Base-by-base conservation (phyloP, 2,113 vertebrate species). In the Silurus meridionalis region DNA sequence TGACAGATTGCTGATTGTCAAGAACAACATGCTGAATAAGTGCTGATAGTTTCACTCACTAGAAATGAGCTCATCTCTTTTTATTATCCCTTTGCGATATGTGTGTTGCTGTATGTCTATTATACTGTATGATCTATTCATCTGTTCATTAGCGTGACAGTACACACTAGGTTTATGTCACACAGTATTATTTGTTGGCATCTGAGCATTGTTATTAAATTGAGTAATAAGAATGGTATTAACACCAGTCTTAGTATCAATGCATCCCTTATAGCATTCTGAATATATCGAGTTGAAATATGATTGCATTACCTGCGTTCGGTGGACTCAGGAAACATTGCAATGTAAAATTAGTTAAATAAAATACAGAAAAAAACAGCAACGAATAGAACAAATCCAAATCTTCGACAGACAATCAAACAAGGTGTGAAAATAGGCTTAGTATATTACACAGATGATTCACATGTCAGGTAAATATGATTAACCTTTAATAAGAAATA, bases 401-500 rank as follows among this genome's bases (percentile, higher is more conserved):
- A 13, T 69, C 28, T 50, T 1, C 10, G 48, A 19, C 71, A 72
- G 14, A 72, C 17, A 48, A 50, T 21, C 37, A 50, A 74, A 50
- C 46, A 50, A 50, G 3, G 71, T 21, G 46, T 48, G 17, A 74
- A 74, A 74, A 74, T 14, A 4, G 17, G 3, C 13, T 46, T 14
- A 72, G 53, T 61, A 74, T 63, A 63, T 84, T 50, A 50, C 23
- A 71, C 0, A 0, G 37, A 8, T 71, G 67, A 46, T 71, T 71
- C 17, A 46, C 46, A 74, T 74, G 37, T 52, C 52, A 63, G 14
- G n/a, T 66, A 17, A 55, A 52, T 66, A 79, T 79, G 48, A 66
- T 79, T 50, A 79, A 60, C 28, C 57, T 85, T 58, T 78, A 50
- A 50, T 74, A 74, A 19, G 46, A 10, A 74, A 74, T 50, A 74